Percentiles rank a stretch among this genome's conserved stretches.
phyloP scores from a whole-genome alignment of 2,113 vertebrate genomes.

The Crotalus horridus region DNA sequence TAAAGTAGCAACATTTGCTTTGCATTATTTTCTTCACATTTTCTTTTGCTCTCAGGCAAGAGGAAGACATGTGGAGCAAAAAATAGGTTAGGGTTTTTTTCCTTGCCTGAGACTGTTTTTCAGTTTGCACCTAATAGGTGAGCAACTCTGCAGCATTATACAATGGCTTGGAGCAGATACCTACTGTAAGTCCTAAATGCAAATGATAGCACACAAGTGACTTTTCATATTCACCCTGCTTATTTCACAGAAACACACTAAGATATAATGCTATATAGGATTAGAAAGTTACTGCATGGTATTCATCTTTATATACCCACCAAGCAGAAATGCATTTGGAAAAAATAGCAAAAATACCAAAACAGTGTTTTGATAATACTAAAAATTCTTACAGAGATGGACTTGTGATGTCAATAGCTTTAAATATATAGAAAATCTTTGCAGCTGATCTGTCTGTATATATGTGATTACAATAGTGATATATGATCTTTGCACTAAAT shows the following conservation, averaged over 20 bases:
- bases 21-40: background rate
- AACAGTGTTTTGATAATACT: background rate
- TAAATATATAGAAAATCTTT: background rate
- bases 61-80: background rate
- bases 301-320: background rate
- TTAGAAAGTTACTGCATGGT: background rate
- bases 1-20: background rate
- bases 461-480: background rate
- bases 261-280: background rate
- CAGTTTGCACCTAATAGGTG: background rate
- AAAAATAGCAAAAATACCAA: background rate
- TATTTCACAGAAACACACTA: background rate
- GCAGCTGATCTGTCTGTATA: background rate
- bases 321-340: background rate
- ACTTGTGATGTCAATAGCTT: background rate
- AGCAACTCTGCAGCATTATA: background rate
- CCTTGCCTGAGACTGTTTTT: background rate
- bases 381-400: background rate
- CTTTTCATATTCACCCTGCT: background rate
- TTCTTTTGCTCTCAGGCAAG: background rate
- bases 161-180: background rate
- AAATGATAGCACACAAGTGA: background rate
- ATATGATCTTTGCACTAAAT: background rate
- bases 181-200: background rate
- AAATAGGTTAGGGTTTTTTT: background rate